Conservation (phyloP, 1,140 invertebrate species). For the Eupristina koningsbergeri region DNA sequence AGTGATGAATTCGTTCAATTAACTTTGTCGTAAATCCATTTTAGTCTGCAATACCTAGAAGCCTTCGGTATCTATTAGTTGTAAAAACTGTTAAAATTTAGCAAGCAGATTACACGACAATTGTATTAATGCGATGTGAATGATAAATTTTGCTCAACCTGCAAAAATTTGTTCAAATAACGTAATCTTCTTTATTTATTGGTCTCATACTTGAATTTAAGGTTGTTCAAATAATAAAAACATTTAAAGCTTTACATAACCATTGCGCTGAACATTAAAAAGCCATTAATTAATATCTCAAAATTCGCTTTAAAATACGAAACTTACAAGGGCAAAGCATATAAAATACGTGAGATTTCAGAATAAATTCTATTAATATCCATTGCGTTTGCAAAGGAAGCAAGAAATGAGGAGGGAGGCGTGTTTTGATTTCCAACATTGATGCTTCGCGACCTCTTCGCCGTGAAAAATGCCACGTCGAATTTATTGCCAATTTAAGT, state of each 20-base stretch:
- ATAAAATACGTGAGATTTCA: not conserved
- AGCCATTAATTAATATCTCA: not conserved
- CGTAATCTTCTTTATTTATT: too few species aligned
- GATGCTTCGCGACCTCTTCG: not conserved
- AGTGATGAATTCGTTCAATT: not conserved
- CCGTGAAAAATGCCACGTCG: constrained; percentile 6
- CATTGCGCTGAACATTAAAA: too few species aligned
- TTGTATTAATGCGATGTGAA: too few species aligned
- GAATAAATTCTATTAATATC: not conserved
- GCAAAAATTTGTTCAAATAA: too few species aligned
- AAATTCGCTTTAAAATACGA: not conserved
- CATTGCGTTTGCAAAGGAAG: not conserved
- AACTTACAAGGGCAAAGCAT: not conserved
- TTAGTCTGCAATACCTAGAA: not conserved
- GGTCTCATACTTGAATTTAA: too few species aligned
- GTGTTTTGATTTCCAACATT: constrained; percentile 40
- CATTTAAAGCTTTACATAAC: too few species aligned
- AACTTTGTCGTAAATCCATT: not conserved
- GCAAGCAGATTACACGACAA: too few species aligned
- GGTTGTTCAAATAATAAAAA: too few species aligned
- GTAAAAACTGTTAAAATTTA: too few species aligned
- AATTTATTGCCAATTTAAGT: constrained; percentile 39
- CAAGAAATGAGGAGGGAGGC: not conserved
- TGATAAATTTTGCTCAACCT: too few species aligned
- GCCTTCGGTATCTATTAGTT: too few species aligned